Conservation (phyloP, 1,140 invertebrate genomes). For the Helicorthomorpha holstii region DNA sequence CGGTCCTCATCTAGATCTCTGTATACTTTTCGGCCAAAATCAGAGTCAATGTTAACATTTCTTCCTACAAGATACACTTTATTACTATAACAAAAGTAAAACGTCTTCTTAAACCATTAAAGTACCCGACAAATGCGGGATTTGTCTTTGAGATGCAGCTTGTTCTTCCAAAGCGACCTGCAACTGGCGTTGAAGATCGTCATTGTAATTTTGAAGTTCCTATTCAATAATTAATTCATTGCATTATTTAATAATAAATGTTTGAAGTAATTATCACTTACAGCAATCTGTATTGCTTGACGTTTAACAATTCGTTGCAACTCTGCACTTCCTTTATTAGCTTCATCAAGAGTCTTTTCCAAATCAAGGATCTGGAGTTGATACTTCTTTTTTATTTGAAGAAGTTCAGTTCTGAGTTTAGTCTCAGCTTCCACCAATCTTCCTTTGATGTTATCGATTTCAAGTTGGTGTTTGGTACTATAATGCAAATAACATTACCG, state of each 20-base stretch:
- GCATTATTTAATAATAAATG: too few species aligned
- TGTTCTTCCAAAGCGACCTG: slow-evolving; percentile 84
- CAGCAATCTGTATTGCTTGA: slow-evolving; percentile 62
- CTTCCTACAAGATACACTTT: too few species aligned
- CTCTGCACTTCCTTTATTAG: slow-evolving; percentile 92
- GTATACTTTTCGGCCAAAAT: too few species aligned
- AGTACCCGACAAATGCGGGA: too few species aligned
- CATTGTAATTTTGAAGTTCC: slow-evolving; percentile 84
- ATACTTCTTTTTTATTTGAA: slow-evolving; percentile 95
- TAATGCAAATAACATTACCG: too few species aligned
- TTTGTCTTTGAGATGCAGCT: slow-evolving; percentile 75
- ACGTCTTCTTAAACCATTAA: too few species aligned
- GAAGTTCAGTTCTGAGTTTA: slow-evolving; percentile 83
- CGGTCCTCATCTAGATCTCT: too few species aligned
- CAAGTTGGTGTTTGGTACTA: slow-evolving; percentile 90
- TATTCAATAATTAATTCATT: too few species aligned
- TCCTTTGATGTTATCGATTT: slow-evolving; percentile 87
- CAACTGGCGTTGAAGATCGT: slow-evolving; percentile 82
- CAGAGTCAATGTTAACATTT: too few species aligned
- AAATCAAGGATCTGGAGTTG: slow-evolving; percentile 92
- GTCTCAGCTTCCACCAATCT: slow-evolving; percentile 89
- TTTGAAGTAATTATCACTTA: too few species aligned
- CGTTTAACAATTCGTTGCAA: slow-evolving; percentile 95
- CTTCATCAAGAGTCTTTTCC: slow-evolving; percentile 82
- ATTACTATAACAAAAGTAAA: too few species aligned